Conservation (phyloP, 1,140 invertebrate genomes). For the Apolygus lucorum region DNA sequence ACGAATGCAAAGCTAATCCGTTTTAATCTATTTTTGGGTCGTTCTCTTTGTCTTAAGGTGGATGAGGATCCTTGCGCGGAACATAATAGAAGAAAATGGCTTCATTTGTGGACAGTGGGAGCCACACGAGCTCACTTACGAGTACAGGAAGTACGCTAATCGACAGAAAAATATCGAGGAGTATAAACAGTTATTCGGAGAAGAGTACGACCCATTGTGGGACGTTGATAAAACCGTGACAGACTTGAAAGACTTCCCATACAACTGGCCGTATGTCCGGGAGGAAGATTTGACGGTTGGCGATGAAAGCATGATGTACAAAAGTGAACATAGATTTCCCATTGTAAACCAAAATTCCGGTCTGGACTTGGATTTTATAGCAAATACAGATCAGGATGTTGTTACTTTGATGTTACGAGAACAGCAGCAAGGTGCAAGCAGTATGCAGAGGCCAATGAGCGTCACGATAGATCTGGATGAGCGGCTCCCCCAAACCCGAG, state of each 20-base stretch:
- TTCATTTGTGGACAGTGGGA: constrained; percentile 8
- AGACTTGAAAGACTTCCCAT: neutral
- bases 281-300: neutral
- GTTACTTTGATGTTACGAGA: neutral
- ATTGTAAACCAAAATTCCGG: neutral
- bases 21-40: no score
- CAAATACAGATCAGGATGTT: neutral
- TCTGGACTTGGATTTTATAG: neutral
- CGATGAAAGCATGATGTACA: neutral
- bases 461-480: neutral
- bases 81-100: constrained; percentile 7
- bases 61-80: neutral
- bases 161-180: neutral
- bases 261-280: neutral
- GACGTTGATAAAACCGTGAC: neutral
- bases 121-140: constrained; percentile 6
- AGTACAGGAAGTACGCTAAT: neutral
- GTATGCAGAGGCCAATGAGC: neutral
- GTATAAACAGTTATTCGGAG: neutral
- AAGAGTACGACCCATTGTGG: constrained; percentile 5
- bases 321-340: constrained; percentile 3
- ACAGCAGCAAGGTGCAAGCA: neutral
- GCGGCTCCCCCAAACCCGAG: neutral
- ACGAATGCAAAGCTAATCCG: no score
- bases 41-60: neutral